phyloP scores from a whole-genome alignment of 2,113 vertebrate species.

The Syngnathus floridae region DNA sequence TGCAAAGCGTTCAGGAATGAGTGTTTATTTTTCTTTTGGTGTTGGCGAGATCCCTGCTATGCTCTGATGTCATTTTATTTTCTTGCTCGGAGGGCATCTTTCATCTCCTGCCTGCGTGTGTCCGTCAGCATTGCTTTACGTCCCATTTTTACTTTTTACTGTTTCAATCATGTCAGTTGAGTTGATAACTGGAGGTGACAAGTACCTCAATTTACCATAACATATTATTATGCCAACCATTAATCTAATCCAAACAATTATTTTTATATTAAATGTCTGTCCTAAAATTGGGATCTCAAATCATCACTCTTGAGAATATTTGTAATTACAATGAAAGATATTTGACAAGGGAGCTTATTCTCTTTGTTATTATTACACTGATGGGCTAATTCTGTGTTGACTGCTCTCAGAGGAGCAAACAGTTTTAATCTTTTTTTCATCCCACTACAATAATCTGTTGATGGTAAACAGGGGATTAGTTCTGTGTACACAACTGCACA shows the following conservation, averaged over 20 bases:
- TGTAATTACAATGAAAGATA: neutral
- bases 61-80: constrained; percentile 2
- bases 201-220: too few species aligned
- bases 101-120: constrained; percentile 33
- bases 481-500: neutral
- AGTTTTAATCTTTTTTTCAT: constrained; percentile 22
- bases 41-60: constrained; percentile 11
- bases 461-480: constrained; percentile 7
- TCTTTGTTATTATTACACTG: neutral
- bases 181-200: too few species aligned
- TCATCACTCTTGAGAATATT: neutral
- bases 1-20: neutral
- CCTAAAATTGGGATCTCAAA: neutral
- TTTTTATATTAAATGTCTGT: neutral
- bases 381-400: constrained; percentile 13
- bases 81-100: constrained; percentile 15
- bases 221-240: neutral
- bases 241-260: neutral
- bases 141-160: constrained; percentile 20
- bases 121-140: constrained; percentile 38
- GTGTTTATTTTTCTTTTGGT: neutral
- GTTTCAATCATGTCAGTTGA: constrained; percentile 6
- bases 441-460: constrained; percentile 37
- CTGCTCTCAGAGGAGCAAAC: constrained; percentile 27
- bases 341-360: neutral